phyloP scores from a whole-genome alignment of 2,113 vertebrate species.

The Tachuris rubrigastra region DNA sequence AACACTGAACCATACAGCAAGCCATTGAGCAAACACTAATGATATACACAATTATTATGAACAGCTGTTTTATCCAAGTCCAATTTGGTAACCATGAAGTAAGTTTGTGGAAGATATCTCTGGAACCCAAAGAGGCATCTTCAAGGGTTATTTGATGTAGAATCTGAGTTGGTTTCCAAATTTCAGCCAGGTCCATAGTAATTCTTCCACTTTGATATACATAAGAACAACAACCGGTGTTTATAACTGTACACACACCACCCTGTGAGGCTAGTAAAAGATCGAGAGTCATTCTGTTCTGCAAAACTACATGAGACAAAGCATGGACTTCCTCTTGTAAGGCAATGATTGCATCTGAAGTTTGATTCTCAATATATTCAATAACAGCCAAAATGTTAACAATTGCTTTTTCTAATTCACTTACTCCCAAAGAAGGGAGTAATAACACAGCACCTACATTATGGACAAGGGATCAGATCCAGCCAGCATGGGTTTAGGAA shows the following conservation, averaged over 20 bases:
- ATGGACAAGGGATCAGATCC: too few relatives aligned
- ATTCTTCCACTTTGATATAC: not conserved
- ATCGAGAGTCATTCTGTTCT: not conserved
- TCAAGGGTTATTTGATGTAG: not conserved
- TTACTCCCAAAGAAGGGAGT: not conserved
- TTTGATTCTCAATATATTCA: not conserved
- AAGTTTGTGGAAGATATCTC: not conserved
- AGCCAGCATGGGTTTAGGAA: too few relatives aligned
- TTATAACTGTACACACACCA: not conserved
- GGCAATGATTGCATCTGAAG: not conserved
- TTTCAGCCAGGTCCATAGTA: not conserved
- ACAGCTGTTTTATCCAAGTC: not conserved
- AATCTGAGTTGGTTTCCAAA: not conserved
- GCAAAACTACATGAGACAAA: not conserved
- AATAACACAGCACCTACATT: too few relatives aligned
- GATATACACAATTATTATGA: not conserved
- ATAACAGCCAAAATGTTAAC: not conserved
- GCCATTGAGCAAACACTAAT: not conserved
- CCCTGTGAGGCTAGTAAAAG: not conserved
- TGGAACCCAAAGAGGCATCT: not conserved
- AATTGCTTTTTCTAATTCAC: not conserved
- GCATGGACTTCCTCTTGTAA: not conserved
- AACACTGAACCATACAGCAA: not conserved
- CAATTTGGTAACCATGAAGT: not conserved
- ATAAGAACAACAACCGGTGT: not conserved